phyloP scores from a whole-genome alignment of 2,797 vertebrate species.

The Lithobates sylvaticus region DNA sequence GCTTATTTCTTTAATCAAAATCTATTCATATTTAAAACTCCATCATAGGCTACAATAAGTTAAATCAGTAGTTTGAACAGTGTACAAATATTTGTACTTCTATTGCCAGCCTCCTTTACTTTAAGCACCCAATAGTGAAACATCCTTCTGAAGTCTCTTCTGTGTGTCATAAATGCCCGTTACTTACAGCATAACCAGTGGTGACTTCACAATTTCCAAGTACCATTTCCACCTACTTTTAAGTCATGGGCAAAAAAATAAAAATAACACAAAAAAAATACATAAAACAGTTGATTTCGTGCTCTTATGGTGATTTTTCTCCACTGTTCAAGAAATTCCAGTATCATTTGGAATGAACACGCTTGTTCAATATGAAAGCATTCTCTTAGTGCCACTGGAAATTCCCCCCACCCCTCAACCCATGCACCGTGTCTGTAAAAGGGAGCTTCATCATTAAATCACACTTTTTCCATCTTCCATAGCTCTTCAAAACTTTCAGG shows the following conservation, averaged over 20 bases:
- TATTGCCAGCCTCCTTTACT: constrained; percentile 1
- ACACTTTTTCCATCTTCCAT: too few relatives aligned
- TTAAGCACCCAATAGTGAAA: constrained; percentile 1
- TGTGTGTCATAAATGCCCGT: not conserved
- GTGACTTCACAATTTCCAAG: not conserved
- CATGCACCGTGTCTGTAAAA: not conserved
- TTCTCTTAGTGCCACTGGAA: not conserved
- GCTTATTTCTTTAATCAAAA: constrained; percentile 66
- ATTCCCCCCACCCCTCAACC: not conserved
- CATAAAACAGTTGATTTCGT: not conserved
- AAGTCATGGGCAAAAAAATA: not conserved
- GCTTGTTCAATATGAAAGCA: not conserved
- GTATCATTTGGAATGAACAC: not conserved
- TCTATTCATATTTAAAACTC: constrained; percentile 10
- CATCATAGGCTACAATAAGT: not conserved
- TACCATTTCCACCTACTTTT: not conserved
- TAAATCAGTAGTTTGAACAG: constrained; percentile 2
- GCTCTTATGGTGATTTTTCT: not conserved
- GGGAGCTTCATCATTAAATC: too few relatives aligned
- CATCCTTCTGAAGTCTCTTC: not conserved
- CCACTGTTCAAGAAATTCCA: not conserved
- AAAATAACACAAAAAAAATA: not conserved
- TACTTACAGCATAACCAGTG: not conserved
- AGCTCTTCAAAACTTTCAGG: not conserved
- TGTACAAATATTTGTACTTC: constrained; percentile 14